Evolutionary conservation across 2,888 invertebrate genomes (phyloP).

Genomic region (Hirtodrosophila histrioides): DNA sequence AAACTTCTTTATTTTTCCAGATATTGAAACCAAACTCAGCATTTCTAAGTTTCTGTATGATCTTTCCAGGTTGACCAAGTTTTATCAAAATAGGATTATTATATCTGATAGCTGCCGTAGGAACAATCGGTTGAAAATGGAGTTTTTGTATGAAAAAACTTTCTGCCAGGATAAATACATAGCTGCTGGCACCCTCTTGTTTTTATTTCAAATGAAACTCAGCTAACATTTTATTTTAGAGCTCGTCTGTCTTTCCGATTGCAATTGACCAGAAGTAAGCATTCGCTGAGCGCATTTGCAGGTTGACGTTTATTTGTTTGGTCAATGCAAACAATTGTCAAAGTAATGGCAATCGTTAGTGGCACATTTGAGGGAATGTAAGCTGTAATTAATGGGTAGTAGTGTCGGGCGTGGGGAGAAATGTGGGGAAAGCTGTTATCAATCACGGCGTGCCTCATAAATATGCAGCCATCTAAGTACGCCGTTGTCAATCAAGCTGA

Average conservation of each 20-base stretch:
- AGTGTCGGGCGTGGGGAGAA: constrained; percentile 17
- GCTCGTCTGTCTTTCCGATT: neutral
- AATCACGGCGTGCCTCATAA: constrained; percentile 8
- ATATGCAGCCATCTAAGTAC: constrained; percentile 26
- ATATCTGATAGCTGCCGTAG: too few relatives aligned
- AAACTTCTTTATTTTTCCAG: too few relatives aligned
- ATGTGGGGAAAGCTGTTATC: constrained; percentile 33
- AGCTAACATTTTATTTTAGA: too few relatives aligned
- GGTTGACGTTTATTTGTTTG: constrained; percentile 38
- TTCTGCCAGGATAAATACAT: too few relatives aligned
- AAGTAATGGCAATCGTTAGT: constrained; percentile 23
- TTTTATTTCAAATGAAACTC: too few relatives aligned
- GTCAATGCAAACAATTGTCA: constrained; percentile 41
- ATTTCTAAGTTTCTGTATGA: too few relatives aligned
- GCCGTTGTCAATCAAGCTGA: constrained; percentile 60
- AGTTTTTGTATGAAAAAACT: too few relatives aligned
- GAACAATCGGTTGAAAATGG: too few relatives aligned
- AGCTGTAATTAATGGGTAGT: constrained; percentile 46
- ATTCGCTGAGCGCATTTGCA: constrained; percentile 12
- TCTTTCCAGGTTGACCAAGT: too few relatives aligned
- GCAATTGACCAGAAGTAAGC: constrained; percentile 7
- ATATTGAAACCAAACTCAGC: too few relatives aligned
- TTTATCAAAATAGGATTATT: too few relatives aligned
- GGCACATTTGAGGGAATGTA: constrained; percentile 19
- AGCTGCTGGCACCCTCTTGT: too few relatives aligned